Base-by-base conservation (phyloP, 1,140 invertebrate genomes). In the Drosophila bocqueti region DNA sequence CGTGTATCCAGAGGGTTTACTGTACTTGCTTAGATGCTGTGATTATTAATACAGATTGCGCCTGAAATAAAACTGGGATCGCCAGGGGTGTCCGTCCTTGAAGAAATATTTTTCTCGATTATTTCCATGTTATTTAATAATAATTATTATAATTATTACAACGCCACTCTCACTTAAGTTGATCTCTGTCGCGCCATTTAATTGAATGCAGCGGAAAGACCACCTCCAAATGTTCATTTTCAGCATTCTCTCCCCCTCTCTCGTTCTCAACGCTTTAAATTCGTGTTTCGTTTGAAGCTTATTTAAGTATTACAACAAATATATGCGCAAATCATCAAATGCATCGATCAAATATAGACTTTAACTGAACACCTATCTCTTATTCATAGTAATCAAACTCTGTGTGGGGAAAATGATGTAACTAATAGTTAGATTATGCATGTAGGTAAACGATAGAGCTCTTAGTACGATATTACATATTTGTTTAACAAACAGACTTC, bases 401-500 rank as follows among this genome's bases (percentile, higher is more conserved):
- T 38, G 36, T 34, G 38, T 3, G 24, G 24, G 40, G 47, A 26
- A 63, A 38, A 38, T 13, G 55, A 38, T 45, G 73, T 66, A 36
- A 72, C 67, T 67, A 69, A 73, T 45, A 77, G 63, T 81, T 57
- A 57, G 54, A 40, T 57, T 87, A 87, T 87, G 77, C 81, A 87
- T 87, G 83, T 87, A 87, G 83, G 73, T 87, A 89, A 87, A 89
- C 84, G 68, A 83, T 83, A 87, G 61, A 87, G 73, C 83, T 55
- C 52, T 87, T 87, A 87, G 81, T 83, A 77, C 81, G 85, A 81
- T 40, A 26, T 79, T 87, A 87, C 78, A 87, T 87, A 57, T 57
- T 57, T 87, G 84, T 87, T 87, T 87, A 87, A 87, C 84, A 87
- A 87, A 87, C 84, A 87, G 84, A 89, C 84, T 87, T 79, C 72